Percentiles rank a stretch among this genome's conserved stretches.
These are phyloP conservation scores for Stegastes partitus DNA, from an alignment of 2,113 vertebrate species.

Conservation along the genomic window DNA sequence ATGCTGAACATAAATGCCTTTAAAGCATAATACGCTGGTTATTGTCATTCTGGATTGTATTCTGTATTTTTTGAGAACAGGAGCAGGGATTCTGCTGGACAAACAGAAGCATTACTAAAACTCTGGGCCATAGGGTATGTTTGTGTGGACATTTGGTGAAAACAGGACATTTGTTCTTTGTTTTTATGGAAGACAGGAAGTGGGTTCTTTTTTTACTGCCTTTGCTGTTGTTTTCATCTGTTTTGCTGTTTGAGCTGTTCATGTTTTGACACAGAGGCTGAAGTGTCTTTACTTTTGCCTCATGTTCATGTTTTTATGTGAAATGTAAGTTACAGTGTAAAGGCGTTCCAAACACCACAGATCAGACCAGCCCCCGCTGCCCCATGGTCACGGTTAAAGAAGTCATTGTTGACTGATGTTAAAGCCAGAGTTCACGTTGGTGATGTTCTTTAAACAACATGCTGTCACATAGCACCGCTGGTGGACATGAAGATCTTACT, in stretches of 20 bases:
- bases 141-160: not conserved
- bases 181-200: not conserved
- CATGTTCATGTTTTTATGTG: conserved; percentile 3
- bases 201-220: conserved; percentile 3
- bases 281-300: conserved; percentile 10
- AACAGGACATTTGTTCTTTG: not conserved
- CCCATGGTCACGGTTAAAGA: not conserved
- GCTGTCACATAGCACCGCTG: not conserved
- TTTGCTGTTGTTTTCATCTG: not conserved
- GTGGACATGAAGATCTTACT: conserved; percentile 7
- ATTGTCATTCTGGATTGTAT: not conserved
- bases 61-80: no score
- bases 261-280: conserved; percentile 7
- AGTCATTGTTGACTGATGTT: not conserved
- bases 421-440: no score
- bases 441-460: not conserved
- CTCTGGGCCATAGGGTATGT: no score
- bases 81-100: no score
- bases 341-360: not conserved
- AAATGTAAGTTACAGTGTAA: not conserved
- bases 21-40: not conserved
- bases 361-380: not conserved
- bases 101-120: no score
- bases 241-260: not conserved
- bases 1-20: not conserved